A percentile compares a stretch with the other conserved stretches of the same genome.
phyloP scores from a whole-genome alignment of 2,888 invertebrate species.

The Clanis bilineata region DNA sequence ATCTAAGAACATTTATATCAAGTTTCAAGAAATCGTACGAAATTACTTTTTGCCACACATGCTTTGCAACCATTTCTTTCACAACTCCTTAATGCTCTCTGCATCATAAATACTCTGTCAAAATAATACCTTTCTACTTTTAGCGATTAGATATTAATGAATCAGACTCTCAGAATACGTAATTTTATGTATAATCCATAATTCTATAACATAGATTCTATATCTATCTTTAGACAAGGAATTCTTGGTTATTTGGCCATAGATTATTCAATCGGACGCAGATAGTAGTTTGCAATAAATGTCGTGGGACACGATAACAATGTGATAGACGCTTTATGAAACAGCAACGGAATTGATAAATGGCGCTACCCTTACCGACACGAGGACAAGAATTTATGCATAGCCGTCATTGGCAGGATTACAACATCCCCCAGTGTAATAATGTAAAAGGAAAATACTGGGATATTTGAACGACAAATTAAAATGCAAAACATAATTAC shows the following conservation, averaged over 20 bases:
- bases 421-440: constrained; percentile 28
- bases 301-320: constrained; percentile 70
- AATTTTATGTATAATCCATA: too few species aligned
- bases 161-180: too few species aligned
- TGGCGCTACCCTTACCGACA: constrained; percentile 50
- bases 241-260: constrained; percentile 38
- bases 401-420: constrained; percentile 61
- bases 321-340: constrained; percentile 71
- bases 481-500: not conserved
- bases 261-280: constrained; percentile 61
- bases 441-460: not conserved
- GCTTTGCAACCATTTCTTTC: too few species aligned
- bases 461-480: not conserved
- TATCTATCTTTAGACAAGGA: too few species aligned
- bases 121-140: too few species aligned
- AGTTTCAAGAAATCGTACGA: too few species aligned
- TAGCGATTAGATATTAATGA: too few species aligned
- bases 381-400: constrained; percentile 61
- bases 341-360: constrained; percentile 64
- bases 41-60: too few species aligned
- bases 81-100: too few species aligned
- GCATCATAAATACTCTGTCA: too few species aligned
- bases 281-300: constrained; percentile 63
- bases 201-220: too few species aligned
- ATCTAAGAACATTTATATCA: too few species aligned